Conservation (phyloP, 2,888 invertebrate species). For the Keiferia lycopersicella region DNA sequence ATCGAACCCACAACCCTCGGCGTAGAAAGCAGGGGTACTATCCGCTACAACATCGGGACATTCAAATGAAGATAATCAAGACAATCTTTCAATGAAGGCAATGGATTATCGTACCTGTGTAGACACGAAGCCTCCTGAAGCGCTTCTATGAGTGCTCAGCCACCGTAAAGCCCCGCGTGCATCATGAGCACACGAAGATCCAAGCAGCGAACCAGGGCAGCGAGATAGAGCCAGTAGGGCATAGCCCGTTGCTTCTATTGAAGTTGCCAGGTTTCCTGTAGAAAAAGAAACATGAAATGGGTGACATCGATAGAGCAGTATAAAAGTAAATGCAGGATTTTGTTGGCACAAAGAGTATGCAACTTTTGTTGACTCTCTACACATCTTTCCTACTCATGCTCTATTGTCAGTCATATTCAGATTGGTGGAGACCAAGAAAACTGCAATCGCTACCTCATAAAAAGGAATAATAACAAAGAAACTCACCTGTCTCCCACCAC, state of each 20-base stretch:
- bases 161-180: slow-evolving; percentile 85
- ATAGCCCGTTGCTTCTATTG: slow-evolving; percentile 86
- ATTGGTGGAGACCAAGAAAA: no score
- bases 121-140: slow-evolving; percentile 87
- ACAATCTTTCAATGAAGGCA: no score
- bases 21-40: no score
- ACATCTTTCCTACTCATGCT: no score
- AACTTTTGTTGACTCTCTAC: no score
- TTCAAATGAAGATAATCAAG: no score
- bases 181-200: slow-evolving; percentile 68
- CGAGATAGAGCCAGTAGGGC: slow-evolving; percentile 79
- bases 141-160: slow-evolving; percentile 85
- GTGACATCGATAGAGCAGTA: no score
- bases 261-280: slow-evolving; percentile 78
- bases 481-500: slow-evolving; percentile 90
- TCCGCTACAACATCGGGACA: no score
- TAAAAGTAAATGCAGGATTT: no score
- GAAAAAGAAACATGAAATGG: slow-evolving; percentile 9
- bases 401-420: no score
- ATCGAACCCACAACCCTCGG: no score
- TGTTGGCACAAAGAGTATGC: background rate
- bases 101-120: slow-evolving; percentile 80
- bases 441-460: no score
- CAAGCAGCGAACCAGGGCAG: slow-evolving; percentile 64
- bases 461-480: background rate